Evolutionary conservation across 2,113 vertebrate genomes (phyloP).

Genomic region (Trichechus manatus): DNA sequence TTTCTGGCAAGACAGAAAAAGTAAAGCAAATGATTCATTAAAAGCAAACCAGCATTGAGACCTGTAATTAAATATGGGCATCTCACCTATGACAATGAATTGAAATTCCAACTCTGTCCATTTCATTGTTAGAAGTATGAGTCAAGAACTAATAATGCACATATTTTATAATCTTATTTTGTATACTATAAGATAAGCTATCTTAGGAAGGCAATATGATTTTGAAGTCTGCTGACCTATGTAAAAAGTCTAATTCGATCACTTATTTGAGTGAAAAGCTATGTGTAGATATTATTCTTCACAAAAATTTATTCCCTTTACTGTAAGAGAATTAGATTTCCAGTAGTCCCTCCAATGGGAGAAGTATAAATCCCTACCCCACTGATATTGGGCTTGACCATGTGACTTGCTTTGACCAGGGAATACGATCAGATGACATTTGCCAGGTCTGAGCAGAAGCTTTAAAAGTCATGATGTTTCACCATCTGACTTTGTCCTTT

Average conservation of each 20-base stretch:
- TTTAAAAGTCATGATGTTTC: not conserved
- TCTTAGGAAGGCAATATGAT: not conserved
- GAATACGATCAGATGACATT: not conserved
- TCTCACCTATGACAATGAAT: not conserved
- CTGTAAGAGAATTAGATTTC: not conserved
- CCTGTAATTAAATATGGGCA: constrained; percentile 32
- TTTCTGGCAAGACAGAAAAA: constrained; percentile 31
- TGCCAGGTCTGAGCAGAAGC: not conserved
- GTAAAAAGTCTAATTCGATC: not conserved
- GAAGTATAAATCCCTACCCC: not conserved
- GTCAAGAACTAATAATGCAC: not conserved
- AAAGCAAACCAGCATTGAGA: not conserved
- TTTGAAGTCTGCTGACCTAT: not conserved
- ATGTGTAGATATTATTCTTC: not conserved
- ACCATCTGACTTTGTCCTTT: not conserved
- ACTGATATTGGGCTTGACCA: not conserved
- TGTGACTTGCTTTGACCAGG: not conserved
- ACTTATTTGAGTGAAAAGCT: not conserved
- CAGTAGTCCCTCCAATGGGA: not conserved
- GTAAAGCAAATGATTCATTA: constrained; percentile 55
- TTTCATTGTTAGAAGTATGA: not conserved
- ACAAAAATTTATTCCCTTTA: not conserved
- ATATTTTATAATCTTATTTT: constrained; percentile 14
- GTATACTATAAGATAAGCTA: not conserved
- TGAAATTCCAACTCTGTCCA: constrained; percentile 25